Conservation (phyloP, 2,888 invertebrate genomes). For the Sceliomorpha sp. region DNA sequence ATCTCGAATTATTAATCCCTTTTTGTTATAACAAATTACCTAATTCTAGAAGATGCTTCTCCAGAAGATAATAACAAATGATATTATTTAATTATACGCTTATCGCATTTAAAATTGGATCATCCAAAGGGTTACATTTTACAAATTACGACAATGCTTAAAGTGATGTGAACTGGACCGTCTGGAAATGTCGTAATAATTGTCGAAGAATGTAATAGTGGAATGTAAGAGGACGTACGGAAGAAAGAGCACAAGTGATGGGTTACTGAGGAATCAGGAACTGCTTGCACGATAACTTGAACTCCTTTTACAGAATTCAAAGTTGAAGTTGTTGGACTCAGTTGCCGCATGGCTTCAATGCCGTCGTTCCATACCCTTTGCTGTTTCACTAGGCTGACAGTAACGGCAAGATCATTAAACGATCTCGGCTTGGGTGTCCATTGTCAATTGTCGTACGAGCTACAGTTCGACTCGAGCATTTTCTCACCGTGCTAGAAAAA, state of each 20-base stretch:
- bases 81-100: too few species aligned
- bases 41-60: too few species aligned
- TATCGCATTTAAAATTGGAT: too few species aligned
- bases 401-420: conserved; percentile 54
- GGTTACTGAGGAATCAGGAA: conserved; percentile 30
- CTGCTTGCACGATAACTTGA: conserved; percentile 54
- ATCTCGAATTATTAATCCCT: too few species aligned
- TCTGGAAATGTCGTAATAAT: neutral
- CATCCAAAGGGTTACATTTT: too few species aligned
- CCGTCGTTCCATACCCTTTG: conserved; percentile 46
- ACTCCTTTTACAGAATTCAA: conserved; percentile 38
- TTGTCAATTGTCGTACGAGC: conserved; percentile 12
- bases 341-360: conserved; percentile 61
- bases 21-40: too few species aligned
- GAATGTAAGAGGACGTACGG: neutral
- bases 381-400: conserved; percentile 50
- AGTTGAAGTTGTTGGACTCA: conserved; percentile 62
- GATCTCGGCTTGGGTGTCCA: conserved; percentile 27
- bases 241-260: neutral
- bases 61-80: too few species aligned
- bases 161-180: too few species aligned
- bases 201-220: neutral
- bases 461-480: neutral
- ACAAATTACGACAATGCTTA: too few species aligned
- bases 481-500: too few species aligned